These are phyloP conservation scores for Mus caroli DNA, from an alignment of 2,797 vertebrate genomes.

Conservation along the genomic window DNA sequence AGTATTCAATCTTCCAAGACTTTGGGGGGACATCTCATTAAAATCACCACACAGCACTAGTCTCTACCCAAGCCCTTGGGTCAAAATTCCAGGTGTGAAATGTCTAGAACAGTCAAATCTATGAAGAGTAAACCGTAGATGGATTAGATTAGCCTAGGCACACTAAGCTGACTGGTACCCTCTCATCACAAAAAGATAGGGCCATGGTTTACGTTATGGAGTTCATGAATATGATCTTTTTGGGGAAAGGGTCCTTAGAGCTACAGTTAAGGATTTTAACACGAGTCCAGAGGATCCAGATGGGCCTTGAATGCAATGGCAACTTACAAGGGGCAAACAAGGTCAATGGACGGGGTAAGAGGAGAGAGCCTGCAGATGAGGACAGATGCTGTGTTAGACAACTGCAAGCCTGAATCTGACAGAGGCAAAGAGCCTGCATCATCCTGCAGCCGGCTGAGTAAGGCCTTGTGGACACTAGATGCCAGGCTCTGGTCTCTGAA, in stretches of 20 bases:
- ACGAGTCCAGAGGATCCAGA: not conserved
- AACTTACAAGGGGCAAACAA: not conserved
- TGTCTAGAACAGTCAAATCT: not conserved
- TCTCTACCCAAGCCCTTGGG: not conserved
- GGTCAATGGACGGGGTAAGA: not conserved
- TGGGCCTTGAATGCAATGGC: not conserved
- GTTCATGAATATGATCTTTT: not conserved
- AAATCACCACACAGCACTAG: not conserved
- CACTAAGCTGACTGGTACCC: not conserved
- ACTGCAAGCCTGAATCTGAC: not conserved
- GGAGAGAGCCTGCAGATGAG: not conserved
- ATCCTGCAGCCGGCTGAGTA: too few relatives aligned
- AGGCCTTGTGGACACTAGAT: not conserved
- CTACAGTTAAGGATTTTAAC: not conserved
- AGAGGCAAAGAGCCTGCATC: not conserved
- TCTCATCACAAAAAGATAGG: not conserved
- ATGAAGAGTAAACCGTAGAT: not conserved
- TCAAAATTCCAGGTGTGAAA: not conserved
- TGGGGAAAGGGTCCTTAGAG: not conserved
- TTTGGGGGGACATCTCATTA: not conserved
- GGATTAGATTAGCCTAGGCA: not conserved
- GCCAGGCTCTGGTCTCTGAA: not conserved
- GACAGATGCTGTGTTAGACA: not conserved
- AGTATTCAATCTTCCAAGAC: not conserved
- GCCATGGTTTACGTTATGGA: not conserved